Evolutionary conservation across 1,140 invertebrate species (phyloP).

Genomic region (Ostrea edulis): DNA sequence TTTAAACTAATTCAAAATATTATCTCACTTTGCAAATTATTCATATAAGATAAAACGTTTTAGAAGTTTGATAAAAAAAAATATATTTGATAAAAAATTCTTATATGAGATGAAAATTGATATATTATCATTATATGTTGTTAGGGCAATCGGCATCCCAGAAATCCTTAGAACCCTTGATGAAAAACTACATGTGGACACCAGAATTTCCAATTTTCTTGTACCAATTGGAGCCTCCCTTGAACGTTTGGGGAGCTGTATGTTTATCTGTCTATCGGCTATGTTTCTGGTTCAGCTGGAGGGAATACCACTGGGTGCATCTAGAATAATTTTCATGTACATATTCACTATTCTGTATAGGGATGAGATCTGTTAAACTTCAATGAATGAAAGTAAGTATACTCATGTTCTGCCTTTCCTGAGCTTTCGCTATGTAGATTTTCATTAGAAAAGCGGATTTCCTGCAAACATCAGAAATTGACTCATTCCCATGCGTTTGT

Average conservation of each 20-base stretch:
- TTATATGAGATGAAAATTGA: no score
- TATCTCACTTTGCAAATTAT: no score
- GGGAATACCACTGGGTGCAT: constrained; percentile 72
- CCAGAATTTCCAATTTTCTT: constrained; percentile 84
- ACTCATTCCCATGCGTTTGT: background rate
- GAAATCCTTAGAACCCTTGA: constrained; percentile 55
- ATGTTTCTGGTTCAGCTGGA: constrained; percentile 96
- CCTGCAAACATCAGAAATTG: background rate
- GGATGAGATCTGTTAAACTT: background rate
- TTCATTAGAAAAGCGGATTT: background rate
- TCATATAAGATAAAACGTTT: no score
- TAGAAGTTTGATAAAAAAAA: no score
- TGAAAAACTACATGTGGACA: constrained; percentile 49
- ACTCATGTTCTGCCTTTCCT: background rate
- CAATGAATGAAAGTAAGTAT: background rate
- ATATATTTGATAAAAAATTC: no score
- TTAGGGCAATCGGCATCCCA: constrained; percentile 60
- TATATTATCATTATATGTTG: no score
- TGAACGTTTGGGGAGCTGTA: constrained; percentile 95
- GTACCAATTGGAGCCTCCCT: constrained; percentile 93
- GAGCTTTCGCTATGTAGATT: background rate
- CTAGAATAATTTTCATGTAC: background rate
- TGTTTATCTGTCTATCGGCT: constrained; percentile 91
- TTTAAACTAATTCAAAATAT: no score
- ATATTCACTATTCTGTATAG: background rate